Percentiles rank a stretch among this genome's conserved stretches.
Evolutionary conservation across 2,113 vertebrate genomes (phyloP).

Genomic region (Salminus brasiliensis): DNA sequence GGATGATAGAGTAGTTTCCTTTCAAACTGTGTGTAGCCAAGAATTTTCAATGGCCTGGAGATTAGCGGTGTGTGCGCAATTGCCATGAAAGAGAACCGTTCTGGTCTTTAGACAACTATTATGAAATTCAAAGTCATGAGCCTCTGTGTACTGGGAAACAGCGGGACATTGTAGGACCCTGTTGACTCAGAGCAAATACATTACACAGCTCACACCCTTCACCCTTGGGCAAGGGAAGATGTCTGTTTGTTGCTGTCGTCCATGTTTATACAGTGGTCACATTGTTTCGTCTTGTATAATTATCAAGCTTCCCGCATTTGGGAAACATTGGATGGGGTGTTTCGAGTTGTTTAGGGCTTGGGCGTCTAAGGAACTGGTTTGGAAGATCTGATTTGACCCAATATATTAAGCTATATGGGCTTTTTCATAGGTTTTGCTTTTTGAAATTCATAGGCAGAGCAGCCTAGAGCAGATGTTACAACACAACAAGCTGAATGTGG

Average conservation of each 20-base stretch:
- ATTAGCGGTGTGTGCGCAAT: not conserved
- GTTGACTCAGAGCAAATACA: not conserved
- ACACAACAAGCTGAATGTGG: not conserved
- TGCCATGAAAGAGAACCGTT: not conserved
- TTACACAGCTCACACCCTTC: not conserved
- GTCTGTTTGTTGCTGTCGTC: not conserved
- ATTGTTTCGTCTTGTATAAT: not conserved
- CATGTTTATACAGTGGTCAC: not conserved
- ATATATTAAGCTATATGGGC: not conserved
- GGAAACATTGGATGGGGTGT: not conserved
- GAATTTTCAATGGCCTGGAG: not conserved
- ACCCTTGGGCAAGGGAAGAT: not conserved
- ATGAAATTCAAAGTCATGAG: not conserved
- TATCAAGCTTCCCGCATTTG: not conserved
- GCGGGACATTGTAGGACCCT: not conserved
- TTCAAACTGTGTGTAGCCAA: not conserved
- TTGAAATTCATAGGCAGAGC: not conserved
- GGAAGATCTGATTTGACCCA: not conserved
- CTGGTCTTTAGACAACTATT: not conserved
- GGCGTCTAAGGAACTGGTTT: not conserved
- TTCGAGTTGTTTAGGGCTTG: not conserved
- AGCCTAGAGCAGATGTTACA: not conserved
- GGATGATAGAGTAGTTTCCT: not conserved
- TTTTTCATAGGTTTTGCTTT: not conserved
- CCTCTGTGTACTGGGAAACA: not conserved